Evolutionary conservation across 1,140 invertebrate species (phyloP), one percentile per base, ranked within the genome.

Genomic region (Samia ricini): DNA sequence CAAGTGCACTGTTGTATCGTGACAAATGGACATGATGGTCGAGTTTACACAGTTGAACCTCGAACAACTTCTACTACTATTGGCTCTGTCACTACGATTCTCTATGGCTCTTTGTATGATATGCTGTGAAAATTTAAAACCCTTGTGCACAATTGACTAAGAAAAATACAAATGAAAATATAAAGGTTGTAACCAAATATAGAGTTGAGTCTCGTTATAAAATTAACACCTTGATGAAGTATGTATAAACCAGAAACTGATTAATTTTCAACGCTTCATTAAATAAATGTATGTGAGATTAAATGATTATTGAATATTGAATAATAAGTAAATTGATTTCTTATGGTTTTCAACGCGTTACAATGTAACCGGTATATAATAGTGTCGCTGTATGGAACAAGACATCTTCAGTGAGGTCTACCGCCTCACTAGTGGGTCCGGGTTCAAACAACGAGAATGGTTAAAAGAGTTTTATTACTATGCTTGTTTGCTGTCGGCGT

Each of bases 241-340:
- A 42, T 15, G 10, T 42, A 42, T 3, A 3, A 4, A 42, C 33
- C 33, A 42, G 12, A 12, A 42, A 7, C 33, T 15, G 15, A 42
- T 42, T 15, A 1, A 42, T 42, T 42, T 42, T 12, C 4, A 0
- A 42, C 2, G 33, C 33, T 42, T 42, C 33, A 42, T 42, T 42
- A 42, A 42, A 12, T 1, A 42, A 3, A 42, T 42, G n/a, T 42
- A 42, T 15, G 33, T 15, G n/a, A 42, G 7, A 42, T 42, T 5
- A 42, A 42, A 42, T 42, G 3, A 42, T 12, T 4, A 42, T 24
- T 7, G 3, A 51, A 33, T 64, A 51, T 81, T 83, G n/a, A n/a
- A n/a, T 77, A 84, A 84, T 86, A 83, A 77, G 54, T 63, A 29
- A 85, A 88, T 85, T 69, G 74, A 84, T 85, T 84, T 4, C 22